Percentiles rank a stretch among this genome's conserved stretches.
phyloP scores from a whole-genome alignment of 23 tunicate species.

The Ciona savignyi region DNA sequence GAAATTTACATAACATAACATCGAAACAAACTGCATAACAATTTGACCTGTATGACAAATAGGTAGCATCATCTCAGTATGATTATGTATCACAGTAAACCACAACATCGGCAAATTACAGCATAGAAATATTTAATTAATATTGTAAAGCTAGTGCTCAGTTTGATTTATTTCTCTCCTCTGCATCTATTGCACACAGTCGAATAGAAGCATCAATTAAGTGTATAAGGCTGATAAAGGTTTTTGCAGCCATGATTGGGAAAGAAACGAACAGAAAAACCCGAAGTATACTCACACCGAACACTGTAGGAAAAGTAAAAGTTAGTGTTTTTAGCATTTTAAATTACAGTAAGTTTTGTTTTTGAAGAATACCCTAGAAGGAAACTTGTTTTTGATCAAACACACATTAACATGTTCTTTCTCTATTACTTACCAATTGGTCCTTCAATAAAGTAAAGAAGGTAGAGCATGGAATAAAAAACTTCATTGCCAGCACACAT shows the following conservation, averaged over 20 bases:
- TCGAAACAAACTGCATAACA: too few species aligned
- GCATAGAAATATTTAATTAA: too few species aligned
- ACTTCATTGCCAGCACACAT: constrained; percentile 99
- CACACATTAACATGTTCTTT: neutral
- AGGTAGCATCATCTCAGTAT: too few species aligned
- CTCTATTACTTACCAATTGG: constrained; percentile 28
- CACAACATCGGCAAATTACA: too few species aligned
- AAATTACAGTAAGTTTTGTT: too few species aligned
- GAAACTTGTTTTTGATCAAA: neutral
- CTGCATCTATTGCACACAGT: constrained; percentile 59
- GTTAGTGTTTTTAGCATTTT: too few species aligned
- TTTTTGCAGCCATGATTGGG: constrained; percentile 59
- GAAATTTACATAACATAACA: too few species aligned
- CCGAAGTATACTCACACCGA: constrained; percentile 23
- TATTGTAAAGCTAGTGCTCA: too few species aligned
- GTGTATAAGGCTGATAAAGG: constrained; percentile 61
- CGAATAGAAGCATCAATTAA: constrained; percentile 62
- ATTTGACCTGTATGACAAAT: too few species aligned
- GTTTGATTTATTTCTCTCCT: constrained; percentile 30
- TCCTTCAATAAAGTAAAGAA: constrained; percentile 78
- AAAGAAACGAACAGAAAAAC: constrained; percentile 35
- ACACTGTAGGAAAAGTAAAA: constrained; percentile 14
- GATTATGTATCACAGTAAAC: too few species aligned
- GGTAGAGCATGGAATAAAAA: constrained; percentile 83
- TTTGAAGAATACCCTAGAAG: too few species aligned